phyloP scores from a whole-genome alignment of 2,113 vertebrate species.

The Sialia sialis region DNA sequence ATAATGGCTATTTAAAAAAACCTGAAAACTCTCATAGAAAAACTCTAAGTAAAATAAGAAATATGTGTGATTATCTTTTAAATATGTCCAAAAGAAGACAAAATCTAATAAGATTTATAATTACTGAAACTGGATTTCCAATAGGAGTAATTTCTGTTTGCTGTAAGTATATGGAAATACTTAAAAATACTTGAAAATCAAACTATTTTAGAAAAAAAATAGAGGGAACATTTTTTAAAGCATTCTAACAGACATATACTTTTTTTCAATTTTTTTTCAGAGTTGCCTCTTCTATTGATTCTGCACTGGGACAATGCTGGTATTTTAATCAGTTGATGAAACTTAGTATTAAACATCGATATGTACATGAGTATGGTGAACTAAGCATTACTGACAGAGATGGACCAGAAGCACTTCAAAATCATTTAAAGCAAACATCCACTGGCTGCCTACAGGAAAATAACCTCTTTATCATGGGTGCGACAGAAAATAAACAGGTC shows the following conservation, averaged over 20 bases:
- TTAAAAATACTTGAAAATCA: neutral
- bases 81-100: neutral
- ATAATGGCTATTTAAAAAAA: neutral
- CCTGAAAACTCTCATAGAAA: neutral
- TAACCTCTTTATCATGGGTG: neutral
- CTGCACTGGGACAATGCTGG: slow-evolving; percentile 45
- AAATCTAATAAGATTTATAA: neutral
- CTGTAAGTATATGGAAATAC: neutral
- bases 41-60: neutral
- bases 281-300: slow-evolving; percentile 55
- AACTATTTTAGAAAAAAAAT: neutral
- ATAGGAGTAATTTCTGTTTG: neutral
- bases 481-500: slow-evolving; percentile 40
- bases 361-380: slow-evolving; percentile 77
- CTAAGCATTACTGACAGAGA: slow-evolving; percentile 27
- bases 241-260: neutral
- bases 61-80: neutral
- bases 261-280: slow-evolving; percentile 45
- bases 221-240: neutral
- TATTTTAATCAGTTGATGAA: slow-evolving; percentile 75
- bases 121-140: neutral
- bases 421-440: neutral
- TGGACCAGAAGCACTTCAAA: slow-evolving; percentile 41
- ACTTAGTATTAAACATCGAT: slow-evolving; percentile 80
- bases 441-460: slow-evolving; percentile 32